A percentile compares a stretch with the other conserved stretches of the same genome.
Conservation (phyloP, 2,888 invertebrate species). For the Andrena camellia region DNA sequence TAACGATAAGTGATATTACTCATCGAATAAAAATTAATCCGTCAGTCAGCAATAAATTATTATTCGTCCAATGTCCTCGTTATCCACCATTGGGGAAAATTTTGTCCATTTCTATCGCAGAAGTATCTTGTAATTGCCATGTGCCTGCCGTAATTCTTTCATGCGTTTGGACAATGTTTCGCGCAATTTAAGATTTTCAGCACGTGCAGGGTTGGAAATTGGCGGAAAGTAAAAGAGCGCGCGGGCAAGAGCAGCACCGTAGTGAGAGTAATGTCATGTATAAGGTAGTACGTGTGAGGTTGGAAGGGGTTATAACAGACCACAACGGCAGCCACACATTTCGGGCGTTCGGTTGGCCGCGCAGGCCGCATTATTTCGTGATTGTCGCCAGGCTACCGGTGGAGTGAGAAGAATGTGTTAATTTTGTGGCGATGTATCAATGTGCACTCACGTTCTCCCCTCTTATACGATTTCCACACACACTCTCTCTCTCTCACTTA, state of each 20-base stretch:
- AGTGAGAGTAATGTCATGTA: slow-evolving; percentile 60
- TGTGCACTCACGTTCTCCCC: slow-evolving; percentile 63
- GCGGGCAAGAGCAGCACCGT: background rate
- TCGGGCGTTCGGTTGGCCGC: slow-evolving; percentile 79
- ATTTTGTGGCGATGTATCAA: slow-evolving; percentile 82
- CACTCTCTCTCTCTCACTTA: background rate
- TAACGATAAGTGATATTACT: too few relatives aligned
- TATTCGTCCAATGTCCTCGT: background rate
- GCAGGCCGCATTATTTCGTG: slow-evolving; percentile 82
- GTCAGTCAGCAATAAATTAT: background rate
- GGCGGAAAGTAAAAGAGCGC: slow-evolving; percentile 24
- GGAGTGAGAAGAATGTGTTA: slow-evolving; percentile 83
- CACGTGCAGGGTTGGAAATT: slow-evolving; percentile 3
- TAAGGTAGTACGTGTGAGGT: slow-evolving; percentile 38
- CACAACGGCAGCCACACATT: slow-evolving; percentile 82
- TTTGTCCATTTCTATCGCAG: too few relatives aligned
- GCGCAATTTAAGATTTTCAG: background rate
- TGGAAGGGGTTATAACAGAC: slow-evolving; percentile 78
- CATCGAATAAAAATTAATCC: background rate
- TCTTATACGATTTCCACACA: slow-evolving; percentile 2
- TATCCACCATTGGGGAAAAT: background rate
- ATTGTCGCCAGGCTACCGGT: slow-evolving; percentile 79
- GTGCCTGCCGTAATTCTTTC: background rate
- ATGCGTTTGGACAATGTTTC: background rate
- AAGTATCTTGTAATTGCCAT: background rate